Evolutionary conservation across 2,797 vertebrate genomes (phyloP).

Genomic region (Myotis vivesi): DNA sequence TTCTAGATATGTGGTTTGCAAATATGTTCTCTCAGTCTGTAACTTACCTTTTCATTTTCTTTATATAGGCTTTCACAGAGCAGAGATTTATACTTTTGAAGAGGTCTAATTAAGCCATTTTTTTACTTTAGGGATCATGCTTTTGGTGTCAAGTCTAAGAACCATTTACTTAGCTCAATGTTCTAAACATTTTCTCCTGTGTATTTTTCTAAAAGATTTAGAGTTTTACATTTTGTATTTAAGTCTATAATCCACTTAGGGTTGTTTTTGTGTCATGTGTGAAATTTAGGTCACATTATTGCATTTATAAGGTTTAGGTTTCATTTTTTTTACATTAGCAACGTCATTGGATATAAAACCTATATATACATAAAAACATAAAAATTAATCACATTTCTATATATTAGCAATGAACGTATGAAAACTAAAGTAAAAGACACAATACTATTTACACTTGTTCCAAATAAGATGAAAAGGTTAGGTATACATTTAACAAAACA

Average conservation of each 20-base stretch:
- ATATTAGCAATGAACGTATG: neutral
- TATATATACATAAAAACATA: neutral
- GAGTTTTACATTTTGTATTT: neutral
- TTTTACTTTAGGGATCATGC: neutral
- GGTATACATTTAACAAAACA: neutral
- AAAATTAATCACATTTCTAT: neutral
- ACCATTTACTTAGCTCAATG: neutral
- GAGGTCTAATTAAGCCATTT: neutral
- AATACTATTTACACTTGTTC: neutral
- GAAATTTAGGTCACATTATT: constrained; percentile 18
- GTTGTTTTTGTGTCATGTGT: constrained; percentile 15
- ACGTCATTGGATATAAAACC: neutral
- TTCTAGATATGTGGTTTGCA: neutral
- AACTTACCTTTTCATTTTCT: neutral
- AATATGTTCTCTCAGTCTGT: neutral
- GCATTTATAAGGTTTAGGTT: neutral
- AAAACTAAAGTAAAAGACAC: constrained; percentile 27
- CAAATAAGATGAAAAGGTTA: neutral
- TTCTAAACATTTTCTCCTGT: constrained; percentile 19
- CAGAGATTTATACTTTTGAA: neutral
- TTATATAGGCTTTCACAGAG: neutral
- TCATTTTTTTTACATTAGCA: neutral
- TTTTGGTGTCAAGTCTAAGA: neutral
- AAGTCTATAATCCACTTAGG: neutral
- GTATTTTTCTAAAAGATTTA: neutral